Percentiles rank a stretch among this genome's conserved stretches.
Evolutionary conservation across 2,888 invertebrate genomes (phyloP).

Genomic region (Chloroclysta siterata): DNA sequence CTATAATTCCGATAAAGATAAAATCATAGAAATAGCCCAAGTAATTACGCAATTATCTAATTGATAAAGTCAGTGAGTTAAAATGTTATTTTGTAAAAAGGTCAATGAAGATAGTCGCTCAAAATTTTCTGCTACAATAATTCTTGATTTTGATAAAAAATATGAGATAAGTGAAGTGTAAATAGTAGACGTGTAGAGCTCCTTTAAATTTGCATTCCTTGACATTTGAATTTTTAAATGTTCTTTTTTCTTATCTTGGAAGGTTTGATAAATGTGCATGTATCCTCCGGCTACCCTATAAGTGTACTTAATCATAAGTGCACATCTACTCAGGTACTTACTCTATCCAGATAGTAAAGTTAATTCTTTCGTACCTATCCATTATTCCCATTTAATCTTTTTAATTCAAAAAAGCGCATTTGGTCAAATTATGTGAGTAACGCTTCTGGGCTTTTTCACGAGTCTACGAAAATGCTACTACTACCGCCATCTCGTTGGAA

Average conservation of each 20-base stretch:
- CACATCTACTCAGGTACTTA: not conserved
- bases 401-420: not conserved
- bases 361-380: not conserved
- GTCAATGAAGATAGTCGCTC: slow-evolving; percentile 12
- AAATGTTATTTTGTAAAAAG: slow-evolving; percentile 11
- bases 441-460: not conserved
- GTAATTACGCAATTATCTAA: slow-evolving; percentile 17
- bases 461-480: slow-evolving; percentile 11
- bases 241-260: slow-evolving; percentile 18
- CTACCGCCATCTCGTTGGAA: slow-evolving; percentile 58
- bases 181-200: slow-evolving; percentile 13
- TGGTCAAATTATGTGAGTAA: not conserved
- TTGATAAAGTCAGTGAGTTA: not conserved
- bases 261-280: slow-evolving; percentile 22
- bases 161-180: slow-evolving; percentile 19
- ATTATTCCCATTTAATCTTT: not conserved
- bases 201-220: slow-evolving; percentile 20
- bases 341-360: not conserved
- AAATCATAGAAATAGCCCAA: slow-evolving; percentile 15
- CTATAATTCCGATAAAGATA: slow-evolving; percentile 28
- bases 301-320: not conserved
- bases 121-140: slow-evolving; percentile 26
- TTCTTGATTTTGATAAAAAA: slow-evolving; percentile 31
- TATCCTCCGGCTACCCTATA: slow-evolving; percentile 7
- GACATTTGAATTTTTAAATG: slow-evolving; percentile 22